Conservation (phyloP, 2,888 invertebrate species). For the Leptinotarsa haldemani region DNA sequence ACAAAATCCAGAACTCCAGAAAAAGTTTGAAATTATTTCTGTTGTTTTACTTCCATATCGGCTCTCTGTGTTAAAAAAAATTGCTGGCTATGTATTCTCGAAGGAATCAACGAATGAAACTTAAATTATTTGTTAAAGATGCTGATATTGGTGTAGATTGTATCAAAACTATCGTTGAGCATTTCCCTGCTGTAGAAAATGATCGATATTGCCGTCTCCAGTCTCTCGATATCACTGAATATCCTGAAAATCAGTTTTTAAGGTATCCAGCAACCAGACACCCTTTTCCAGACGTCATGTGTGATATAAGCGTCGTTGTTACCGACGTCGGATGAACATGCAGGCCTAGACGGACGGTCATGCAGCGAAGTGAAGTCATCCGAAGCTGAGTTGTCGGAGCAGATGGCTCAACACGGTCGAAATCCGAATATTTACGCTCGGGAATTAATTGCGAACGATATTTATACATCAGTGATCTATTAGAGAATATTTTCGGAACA, state of each 20-base stretch:
- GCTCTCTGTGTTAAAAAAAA: too few species aligned
- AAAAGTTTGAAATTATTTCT: too few species aligned
- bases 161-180: too few species aligned
- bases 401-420: slow-evolving; percentile 30
- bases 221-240: too few species aligned
- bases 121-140: too few species aligned
- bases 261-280: not conserved
- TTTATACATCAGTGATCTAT: slow-evolving; percentile 35
- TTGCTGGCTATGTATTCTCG: too few species aligned
- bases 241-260: not conserved
- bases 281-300: not conserved
- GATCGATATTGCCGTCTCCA: too few species aligned
- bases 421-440: slow-evolving; percentile 21
- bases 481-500: slow-evolving; percentile 27
- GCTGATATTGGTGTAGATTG: too few species aligned
- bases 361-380: slow-evolving; percentile 20
- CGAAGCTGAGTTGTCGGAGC: slow-evolving; percentile 26
- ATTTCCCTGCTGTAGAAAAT: too few species aligned
- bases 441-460: slow-evolving; percentile 27
- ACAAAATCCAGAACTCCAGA: too few species aligned
- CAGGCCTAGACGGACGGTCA: not conserved
- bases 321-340: not conserved
- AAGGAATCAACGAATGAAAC: too few species aligned
- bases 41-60: too few species aligned
- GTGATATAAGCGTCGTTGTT: not conserved